A percentile compares a stretch with the other conserved stretches of the same genome.
phyloP scores from a whole-genome alignment of 2,113 vertebrate species.

The Vimba vimba region DNA sequence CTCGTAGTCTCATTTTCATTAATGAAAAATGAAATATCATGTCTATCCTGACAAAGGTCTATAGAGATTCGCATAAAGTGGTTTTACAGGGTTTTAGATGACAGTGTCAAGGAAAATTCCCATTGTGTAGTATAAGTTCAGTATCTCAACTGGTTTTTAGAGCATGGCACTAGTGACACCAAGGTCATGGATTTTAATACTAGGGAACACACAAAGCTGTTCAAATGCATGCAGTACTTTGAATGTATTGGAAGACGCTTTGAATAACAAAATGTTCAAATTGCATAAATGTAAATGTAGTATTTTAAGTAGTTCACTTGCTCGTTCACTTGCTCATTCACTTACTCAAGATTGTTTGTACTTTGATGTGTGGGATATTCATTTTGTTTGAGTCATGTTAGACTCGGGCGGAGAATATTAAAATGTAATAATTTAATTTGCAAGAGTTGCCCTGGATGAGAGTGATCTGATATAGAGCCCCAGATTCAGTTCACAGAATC shows the following conservation, averaged over 20 bases:
- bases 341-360: neutral
- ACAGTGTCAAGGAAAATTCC: neutral
- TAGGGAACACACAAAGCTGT: neutral
- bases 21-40: neutral
- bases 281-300: neutral
- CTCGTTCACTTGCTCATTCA: neutral
- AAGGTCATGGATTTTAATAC: neutral
- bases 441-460: slow-evolving; percentile 8
- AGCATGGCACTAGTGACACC: neutral
- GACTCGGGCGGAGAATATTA: slow-evolving; percentile 2
- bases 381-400: slow-evolving; percentile 21
- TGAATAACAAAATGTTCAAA: neutral
- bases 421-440: slow-evolving; percentile 21
- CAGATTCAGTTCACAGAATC: neutral
- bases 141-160: neutral
- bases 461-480: slow-evolving; percentile 18
- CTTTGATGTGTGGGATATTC: slow-evolving; percentile 4
- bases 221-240: neutral
- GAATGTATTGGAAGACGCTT: neutral
- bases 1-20: neutral
- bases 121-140: neutral
- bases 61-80: neutral
- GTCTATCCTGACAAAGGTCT: neutral
- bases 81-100: neutral
- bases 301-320: neutral